Evolutionary conservation across 1,140 invertebrate species (phyloP).

Genomic region (Anastrepha obliqua): DNA sequence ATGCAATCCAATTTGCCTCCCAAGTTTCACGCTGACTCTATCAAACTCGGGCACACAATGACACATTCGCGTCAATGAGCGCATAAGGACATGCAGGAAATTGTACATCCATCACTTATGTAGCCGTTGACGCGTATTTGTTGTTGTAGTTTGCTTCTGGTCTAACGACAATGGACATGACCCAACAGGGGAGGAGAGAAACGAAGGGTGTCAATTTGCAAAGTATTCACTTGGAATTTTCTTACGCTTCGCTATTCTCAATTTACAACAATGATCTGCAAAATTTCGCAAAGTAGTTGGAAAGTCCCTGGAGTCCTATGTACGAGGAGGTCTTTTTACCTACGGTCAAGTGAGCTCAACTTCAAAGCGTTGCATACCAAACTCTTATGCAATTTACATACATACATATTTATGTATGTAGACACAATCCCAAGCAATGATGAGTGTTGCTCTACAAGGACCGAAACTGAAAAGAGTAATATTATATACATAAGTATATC

Average conservation of each 20-base stretch:
- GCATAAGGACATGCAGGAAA: conserved; percentile 44
- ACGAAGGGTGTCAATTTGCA: conserved; percentile 43
- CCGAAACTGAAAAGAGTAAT: background rate
- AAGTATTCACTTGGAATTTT: conserved; percentile 48
- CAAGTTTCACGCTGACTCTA: conserved; percentile 20
- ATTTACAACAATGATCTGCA: conserved; percentile 53
- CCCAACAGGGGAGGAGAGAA: background rate
- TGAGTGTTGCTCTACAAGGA: too few species aligned
- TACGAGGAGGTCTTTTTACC: background rate
- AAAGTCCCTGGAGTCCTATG: conserved; percentile 35
- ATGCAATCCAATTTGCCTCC: conserved; percentile 55
- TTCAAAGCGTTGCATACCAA: conserved; percentile 12
- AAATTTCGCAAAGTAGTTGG: conserved; percentile 41
- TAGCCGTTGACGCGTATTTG: background rate
- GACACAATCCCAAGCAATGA: background rate
- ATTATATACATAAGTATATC: too few species aligned
- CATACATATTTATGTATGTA: background rate
- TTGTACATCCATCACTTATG: conserved; percentile 43
- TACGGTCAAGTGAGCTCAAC: conserved; percentile 52
- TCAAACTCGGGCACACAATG: conserved; percentile 36
- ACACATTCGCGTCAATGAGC: conserved; percentile 22
- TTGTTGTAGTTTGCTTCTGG: background rate
- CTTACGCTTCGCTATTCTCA: conserved; percentile 37
- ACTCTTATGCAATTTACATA: conserved; percentile 23
- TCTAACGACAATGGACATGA: conserved; percentile 17